A percentile compares a stretch with the other conserved stretches of the same genome.
Evolutionary conservation across 92 coral and sea anemone genomes (phyloP).

Genomic region (Bergia puertoricense): DNA sequence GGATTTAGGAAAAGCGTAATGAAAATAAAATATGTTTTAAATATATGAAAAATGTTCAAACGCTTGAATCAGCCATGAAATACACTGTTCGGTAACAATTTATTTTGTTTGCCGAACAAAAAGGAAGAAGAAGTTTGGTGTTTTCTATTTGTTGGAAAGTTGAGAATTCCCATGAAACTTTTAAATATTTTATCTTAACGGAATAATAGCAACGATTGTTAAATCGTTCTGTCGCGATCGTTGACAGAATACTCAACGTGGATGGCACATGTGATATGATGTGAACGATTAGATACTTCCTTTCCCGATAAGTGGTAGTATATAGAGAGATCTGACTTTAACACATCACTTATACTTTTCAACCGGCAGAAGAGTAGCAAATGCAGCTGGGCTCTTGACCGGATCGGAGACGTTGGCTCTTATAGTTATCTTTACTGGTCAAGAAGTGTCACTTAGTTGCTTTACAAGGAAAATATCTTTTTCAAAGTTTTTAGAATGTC

Average conservation of each 20-base stretch:
- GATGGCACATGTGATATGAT: constrained; percentile 28
- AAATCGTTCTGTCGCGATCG: background rate
- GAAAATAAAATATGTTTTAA: background rate
- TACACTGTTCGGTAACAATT: background rate
- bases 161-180: background rate
- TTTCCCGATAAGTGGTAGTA: background rate
- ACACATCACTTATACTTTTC: background rate
- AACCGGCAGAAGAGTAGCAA: background rate
- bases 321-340: background rate
- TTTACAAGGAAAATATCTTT: background rate
- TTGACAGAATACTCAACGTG: constrained; percentile 21
- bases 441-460: background rate
- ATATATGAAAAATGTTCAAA: background rate
- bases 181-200: background rate
- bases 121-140: too few relatives aligned
- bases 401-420: background rate
- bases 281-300: constrained; percentile 35
- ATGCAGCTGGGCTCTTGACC: background rate
- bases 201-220: constrained; percentile 2
- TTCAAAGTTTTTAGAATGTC: background rate
- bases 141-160: background rate
- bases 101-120: background rate
- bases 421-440: too few relatives aligned
- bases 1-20: background rate
- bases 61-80: too few relatives aligned